These are phyloP conservation scores for Dryomyza anilis DNA, from an alignment of 2,888 invertebrate species.

Conservation along the genomic window DNA sequence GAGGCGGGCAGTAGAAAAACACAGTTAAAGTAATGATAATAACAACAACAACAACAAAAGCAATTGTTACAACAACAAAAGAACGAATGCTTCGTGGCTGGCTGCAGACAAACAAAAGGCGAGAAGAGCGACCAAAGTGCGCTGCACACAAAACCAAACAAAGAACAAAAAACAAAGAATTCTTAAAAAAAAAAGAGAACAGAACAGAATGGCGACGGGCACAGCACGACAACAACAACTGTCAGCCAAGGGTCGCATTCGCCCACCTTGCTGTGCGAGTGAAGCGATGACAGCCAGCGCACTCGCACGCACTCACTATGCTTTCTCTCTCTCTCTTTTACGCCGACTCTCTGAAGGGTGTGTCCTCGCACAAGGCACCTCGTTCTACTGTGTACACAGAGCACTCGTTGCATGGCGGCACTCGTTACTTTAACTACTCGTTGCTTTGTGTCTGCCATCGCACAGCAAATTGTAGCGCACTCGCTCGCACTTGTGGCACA, in stretches of 20 bases:
- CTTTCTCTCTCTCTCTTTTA: conserved; percentile 1
- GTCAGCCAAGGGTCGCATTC: no score
- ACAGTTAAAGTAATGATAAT: no score
- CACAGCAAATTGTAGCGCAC: not conserved
- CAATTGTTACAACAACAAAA: conserved; percentile 8
- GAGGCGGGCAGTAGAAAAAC: conserved; percentile 31
- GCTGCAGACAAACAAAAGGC: not conserved
- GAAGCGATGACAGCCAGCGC: no score
- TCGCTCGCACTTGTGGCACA: not conserved
- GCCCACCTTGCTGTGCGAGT: no score
- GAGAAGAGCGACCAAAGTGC: not conserved
- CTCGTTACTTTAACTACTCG: no score
- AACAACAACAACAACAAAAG: conserved; percentile 13
- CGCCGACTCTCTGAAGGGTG: not conserved
- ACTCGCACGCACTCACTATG: not conserved
- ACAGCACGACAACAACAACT: conserved; percentile 11
- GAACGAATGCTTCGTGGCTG: not conserved
- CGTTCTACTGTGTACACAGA: no score
- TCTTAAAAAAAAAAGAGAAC: not conserved
- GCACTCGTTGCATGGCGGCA: no score
- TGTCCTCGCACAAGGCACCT: not conserved
- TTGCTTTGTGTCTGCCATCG: not conserved
- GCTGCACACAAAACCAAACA: not conserved
- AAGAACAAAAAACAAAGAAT: conserved; percentile 1
- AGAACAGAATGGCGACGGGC: conserved; percentile 23